Evolutionary conservation across 2,113 vertebrate genomes (phyloP).

Genomic region (Diadophis punctatus): DNA sequence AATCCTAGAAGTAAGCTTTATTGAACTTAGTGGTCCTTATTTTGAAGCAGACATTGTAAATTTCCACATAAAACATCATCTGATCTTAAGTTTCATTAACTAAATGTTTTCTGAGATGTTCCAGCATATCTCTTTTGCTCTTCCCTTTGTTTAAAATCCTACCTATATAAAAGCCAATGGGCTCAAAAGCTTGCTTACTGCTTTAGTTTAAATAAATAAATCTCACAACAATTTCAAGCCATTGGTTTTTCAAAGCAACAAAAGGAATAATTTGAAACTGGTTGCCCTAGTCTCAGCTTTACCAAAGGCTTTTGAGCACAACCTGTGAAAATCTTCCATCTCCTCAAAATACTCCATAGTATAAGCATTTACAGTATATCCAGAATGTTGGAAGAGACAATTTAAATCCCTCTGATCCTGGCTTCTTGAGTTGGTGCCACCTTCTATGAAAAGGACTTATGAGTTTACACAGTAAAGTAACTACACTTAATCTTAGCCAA

Average conservation of each 20-base stretch:
- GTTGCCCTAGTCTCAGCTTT: background rate
- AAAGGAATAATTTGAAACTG: background rate
- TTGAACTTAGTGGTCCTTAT: background rate
- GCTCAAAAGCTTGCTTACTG: background rate
- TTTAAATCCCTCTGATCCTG: background rate
- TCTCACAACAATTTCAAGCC: background rate
- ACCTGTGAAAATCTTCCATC: background rate
- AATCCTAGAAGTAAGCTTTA: background rate
- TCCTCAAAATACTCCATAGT: background rate
- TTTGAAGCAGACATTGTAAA: background rate
- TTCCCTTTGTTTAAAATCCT: background rate
- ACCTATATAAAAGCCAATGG: background rate
- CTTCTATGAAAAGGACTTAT: background rate
- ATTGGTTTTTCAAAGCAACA: background rate
- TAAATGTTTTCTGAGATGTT: background rate
- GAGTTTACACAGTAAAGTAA: constrained; percentile 17
- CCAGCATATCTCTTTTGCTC: background rate
- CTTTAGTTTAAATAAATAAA: background rate
- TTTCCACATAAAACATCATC: background rate
- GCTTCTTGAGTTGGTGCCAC: background rate
- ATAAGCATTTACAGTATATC: background rate
- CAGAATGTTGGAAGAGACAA: background rate
- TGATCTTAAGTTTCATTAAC: background rate
- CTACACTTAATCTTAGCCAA: background rate
- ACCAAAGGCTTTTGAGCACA: background rate